phyloP scores from a whole-genome alignment of 2,113 vertebrate species.

The Dermatemys mawii region DNA sequence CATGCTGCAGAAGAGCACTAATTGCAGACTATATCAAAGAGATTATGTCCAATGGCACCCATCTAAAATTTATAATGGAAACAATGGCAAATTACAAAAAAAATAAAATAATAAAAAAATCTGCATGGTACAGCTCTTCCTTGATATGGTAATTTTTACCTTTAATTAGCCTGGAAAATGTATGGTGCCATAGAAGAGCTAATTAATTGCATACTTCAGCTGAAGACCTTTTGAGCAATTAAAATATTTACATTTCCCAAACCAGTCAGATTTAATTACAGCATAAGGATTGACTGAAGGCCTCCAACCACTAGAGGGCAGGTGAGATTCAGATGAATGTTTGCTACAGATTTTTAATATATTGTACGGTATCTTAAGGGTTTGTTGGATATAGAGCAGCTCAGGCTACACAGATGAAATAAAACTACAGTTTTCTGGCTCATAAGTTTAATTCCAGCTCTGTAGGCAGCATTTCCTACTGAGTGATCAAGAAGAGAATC shows the following conservation, averaged over 20 bases:
- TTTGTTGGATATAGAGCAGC: neutral
- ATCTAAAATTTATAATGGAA: neutral
- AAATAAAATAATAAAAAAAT: too few species aligned
- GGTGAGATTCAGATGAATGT: neutral
- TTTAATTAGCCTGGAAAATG: neutral
- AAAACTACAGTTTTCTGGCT: neutral
- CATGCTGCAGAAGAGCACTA: neutral
- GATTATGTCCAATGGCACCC: neutral
- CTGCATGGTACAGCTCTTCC: neutral
- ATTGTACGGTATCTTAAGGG: neutral
- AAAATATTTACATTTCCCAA: fast-evolving
- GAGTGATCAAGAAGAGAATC: fast-evolving
- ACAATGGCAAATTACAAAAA: neutral
- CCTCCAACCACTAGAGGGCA: fast-evolving
- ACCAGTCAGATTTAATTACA: fast-evolving
- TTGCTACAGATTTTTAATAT: neutral
- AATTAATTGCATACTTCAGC: neutral
- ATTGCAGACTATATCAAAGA: neutral
- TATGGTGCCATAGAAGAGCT: neutral
- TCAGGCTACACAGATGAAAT: fast-evolving
- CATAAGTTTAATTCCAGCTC: neutral
- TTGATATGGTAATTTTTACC: neutral
- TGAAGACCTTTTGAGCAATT: fast-evolving
- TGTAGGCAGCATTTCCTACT: fast-evolving
- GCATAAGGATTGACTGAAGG: neutral